Base-by-base conservation (phyloP, 2,113 vertebrate species). In the Pheucticus melanocephalus region DNA sequence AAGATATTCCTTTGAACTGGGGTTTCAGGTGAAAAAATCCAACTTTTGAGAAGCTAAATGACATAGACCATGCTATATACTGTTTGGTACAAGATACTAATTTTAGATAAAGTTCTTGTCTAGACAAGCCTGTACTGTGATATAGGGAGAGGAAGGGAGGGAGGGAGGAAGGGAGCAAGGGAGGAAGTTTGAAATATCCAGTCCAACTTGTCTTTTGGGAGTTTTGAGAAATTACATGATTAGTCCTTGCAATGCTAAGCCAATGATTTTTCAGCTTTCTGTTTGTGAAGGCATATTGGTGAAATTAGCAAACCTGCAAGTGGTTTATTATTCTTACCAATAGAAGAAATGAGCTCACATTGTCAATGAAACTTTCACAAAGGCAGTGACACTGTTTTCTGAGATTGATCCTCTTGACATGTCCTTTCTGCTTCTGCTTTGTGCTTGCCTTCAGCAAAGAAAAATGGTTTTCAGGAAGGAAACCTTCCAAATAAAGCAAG, bases 1-100 rank as follows among this genome's bases (percentile, higher is more conserved):
- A 98, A 65, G 98, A 99, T 45, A 97, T 99, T 82, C 98, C 98
- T n/a, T 97, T 99, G 31, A 98, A 98, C 95, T 98, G 98, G 98
- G 98, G 98, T 57, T 99, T 99, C 98, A 98, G 98, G 98, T 98
- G 95, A 61, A 86, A 33, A 53, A 45, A 31, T 42, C 24, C 37
- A 53, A 4, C 15, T 63, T 92, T 63, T 50, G 89, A 81, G 81
- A 54, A 60, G 8, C 35, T 80, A 69, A 70, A 66, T 79, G 16
- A 79, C 9, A 70, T 2, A 75, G 39, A 33, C 8, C 47, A 9
- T 88, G 13, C 42, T 68, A 33, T 72, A 21, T 81, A 15, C 8
- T 64, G 10, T 63, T 92, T 79, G 65, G n/a, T 53, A 65, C 19
- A 60, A 76, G 19, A 51, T 57, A 4, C 27, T 85, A 66, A 85